These are phyloP conservation scores for Nymphalis urticae DNA, from an alignment of 2,888 invertebrate species.

Conservation along the genomic window DNA sequence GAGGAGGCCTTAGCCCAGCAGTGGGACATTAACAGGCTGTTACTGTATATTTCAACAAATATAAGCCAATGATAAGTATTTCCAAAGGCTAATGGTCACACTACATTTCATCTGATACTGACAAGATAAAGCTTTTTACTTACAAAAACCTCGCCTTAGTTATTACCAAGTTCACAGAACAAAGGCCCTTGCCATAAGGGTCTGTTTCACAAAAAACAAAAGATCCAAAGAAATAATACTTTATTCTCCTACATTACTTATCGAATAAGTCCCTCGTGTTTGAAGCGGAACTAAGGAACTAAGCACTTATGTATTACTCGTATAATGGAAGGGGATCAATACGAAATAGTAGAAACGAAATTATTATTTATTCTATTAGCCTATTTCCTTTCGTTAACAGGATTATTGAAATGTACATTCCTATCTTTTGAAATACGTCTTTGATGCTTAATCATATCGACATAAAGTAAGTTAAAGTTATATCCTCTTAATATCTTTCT, in stretches of 20 bases:
- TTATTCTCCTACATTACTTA: slow-evolving; percentile 25
- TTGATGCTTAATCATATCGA: too few relatives aligned
- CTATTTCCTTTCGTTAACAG: slow-evolving; percentile 27
- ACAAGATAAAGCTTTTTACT: not conserved
- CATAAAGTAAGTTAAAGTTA: too few relatives aligned
- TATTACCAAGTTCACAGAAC: slow-evolving; percentile 1
- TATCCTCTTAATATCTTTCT: too few relatives aligned
- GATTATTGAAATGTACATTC: slow-evolving; percentile 22
- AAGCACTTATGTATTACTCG: slow-evolving; percentile 28
- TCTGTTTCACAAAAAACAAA: slow-evolving; percentile 2
- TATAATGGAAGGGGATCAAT: slow-evolving; percentile 16
- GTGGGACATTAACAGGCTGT: too few relatives aligned
- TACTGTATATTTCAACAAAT: too few relatives aligned
- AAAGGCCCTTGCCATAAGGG: slow-evolving; percentile 7
- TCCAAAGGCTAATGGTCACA: not conserved
- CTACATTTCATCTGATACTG: not conserved
- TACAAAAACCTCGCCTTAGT: not conserved
- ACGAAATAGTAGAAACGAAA: slow-evolving; percentile 25
- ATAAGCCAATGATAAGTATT: not conserved
- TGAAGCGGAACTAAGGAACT: slow-evolving; percentile 24
- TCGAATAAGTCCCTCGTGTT: slow-evolving; percentile 25
- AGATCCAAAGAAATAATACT: slow-evolving; percentile 16
- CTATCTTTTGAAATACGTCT: not conserved
- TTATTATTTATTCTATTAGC: too few relatives aligned
- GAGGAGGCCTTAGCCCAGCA: too few relatives aligned